These are phyloP conservation scores for Ornithoptera priamus DNA, from an alignment of 2,888 invertebrate genomes.

Conservation along the genomic window DNA sequence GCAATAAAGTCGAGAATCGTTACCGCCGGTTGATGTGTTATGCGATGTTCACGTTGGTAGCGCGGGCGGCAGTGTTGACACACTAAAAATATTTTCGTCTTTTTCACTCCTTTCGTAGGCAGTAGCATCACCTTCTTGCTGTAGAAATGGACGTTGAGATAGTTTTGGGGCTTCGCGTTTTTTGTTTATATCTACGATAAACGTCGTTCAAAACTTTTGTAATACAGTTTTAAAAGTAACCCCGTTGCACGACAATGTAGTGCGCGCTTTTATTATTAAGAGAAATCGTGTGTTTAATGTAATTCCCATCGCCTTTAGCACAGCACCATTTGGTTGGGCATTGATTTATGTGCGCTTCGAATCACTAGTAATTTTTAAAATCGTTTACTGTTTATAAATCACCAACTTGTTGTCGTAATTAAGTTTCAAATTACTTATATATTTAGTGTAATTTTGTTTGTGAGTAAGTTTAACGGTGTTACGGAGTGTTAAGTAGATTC, in stretches of 20 bases:
- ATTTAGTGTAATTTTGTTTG: slow-evolving; percentile 49
- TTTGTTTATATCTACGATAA: slow-evolving; percentile 78
- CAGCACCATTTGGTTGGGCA: slow-evolving; percentile 48
- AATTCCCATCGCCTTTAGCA: slow-evolving; percentile 51
- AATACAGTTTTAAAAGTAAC: slow-evolving; percentile 68
- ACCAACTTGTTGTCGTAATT: slow-evolving; percentile 44
- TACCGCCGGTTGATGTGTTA: neutral
- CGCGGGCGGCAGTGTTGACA: slow-evolving; percentile 60
- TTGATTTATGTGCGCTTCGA: slow-evolving; percentile 47
- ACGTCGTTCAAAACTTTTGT: slow-evolving; percentile 75
- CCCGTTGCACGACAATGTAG: slow-evolving; percentile 63
- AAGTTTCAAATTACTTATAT: slow-evolving; percentile 47
- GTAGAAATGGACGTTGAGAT: slow-evolving; percentile 74
- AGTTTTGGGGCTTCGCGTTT: slow-evolving; percentile 64
- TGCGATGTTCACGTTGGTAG: slow-evolving; percentile 33
- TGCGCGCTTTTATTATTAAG: slow-evolving; percentile 59
- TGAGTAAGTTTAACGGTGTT: slow-evolving; percentile 50
- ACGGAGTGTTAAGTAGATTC: slow-evolving; percentile 36
- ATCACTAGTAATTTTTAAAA: slow-evolving; percentile 43
- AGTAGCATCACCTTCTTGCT: slow-evolving; percentile 73
- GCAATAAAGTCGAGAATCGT: slow-evolving; percentile 10
- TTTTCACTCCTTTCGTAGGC: slow-evolving; percentile 68
- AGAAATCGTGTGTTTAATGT: slow-evolving; percentile 58
- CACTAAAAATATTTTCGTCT: slow-evolving; percentile 63
- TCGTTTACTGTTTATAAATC: slow-evolving; percentile 46